Evolutionary conservation across 2,888 invertebrate genomes (phyloP).

Genomic region (Ctenicera cuprea): DNA sequence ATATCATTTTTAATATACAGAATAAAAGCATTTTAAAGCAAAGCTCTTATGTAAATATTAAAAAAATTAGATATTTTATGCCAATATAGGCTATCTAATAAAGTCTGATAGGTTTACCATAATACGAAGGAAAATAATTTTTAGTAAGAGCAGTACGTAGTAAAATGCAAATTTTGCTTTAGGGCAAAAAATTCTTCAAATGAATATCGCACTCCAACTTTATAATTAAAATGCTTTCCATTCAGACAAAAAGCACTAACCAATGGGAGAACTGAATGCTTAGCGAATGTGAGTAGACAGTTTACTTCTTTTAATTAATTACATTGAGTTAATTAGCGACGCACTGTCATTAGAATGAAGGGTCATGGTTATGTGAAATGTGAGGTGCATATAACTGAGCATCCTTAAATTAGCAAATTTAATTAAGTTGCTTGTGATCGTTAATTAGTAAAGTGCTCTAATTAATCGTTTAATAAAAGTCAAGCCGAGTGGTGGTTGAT

Average conservation of each 20-base stretch:
- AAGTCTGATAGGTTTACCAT: no score
- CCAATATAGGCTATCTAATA: not conserved
- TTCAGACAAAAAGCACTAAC: slow-evolving; percentile 1
- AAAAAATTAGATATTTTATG: not conserved
- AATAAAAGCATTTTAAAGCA: no score
- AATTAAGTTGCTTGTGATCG: not conserved
- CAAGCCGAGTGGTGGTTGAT: slow-evolving; percentile 1
- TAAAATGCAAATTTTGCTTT: no score
- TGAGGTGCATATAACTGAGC: not conserved
- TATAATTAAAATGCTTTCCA: slow-evolving; percentile 15
- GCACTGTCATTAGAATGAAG: not conserved
- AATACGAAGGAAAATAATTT: not conserved
- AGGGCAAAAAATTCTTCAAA: not conserved
- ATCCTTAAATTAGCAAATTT: slow-evolving; percentile 10
- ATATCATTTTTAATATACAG: no score
- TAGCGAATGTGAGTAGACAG: not conserved
- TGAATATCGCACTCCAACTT: not conserved
- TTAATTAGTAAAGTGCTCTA: slow-evolving; percentile 2
- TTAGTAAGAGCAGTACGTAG: not conserved
- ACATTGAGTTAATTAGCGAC: slow-evolving; percentile 8
- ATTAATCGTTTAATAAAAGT: slow-evolving; percentile 10
- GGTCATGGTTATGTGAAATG: not conserved
- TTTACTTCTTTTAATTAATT: slow-evolving; percentile 19
- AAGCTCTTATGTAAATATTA: no score
- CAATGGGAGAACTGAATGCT: not conserved